Percentiles rank a stretch among this genome's conserved stretches.
These are phyloP conservation scores for Kryptopterus vitreolus DNA, from an alignment of 2,797 vertebrate species.

Conservation along the genomic window DNA sequence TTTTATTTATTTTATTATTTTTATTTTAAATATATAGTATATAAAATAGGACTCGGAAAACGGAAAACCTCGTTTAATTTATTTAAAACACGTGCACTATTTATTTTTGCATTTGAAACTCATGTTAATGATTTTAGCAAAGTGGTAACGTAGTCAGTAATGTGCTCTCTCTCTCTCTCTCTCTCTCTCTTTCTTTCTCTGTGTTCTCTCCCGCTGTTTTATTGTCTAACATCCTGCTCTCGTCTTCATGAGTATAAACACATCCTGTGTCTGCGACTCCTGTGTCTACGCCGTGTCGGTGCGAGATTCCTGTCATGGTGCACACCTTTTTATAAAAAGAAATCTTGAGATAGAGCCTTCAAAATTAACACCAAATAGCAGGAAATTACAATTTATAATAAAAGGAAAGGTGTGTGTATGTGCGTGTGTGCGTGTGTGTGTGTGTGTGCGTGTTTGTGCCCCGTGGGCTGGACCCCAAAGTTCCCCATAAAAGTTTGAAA, in stretches of 20 bases:
- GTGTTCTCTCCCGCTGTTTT: neutral
- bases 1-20: too few relatives aligned
- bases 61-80: too few relatives aligned
- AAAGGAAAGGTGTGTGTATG: neutral
- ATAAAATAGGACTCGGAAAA: too few relatives aligned
- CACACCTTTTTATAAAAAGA: neutral
- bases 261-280: neutral
- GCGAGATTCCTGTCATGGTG: neutral
- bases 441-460: neutral
- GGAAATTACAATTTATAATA: neutral
- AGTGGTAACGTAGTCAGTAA: too few relatives aligned
- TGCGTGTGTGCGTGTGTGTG: neutral
- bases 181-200: too few relatives aligned
- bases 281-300: neutral
- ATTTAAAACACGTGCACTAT: neutral
- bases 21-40: too few relatives aligned
- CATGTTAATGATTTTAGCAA: too few relatives aligned
- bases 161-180: too few relatives aligned
- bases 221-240: slow-evolving; percentile 9
- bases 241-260: neutral
- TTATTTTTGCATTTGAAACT: neutral
- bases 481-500: neutral
- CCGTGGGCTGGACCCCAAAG: neutral
- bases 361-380: neutral
- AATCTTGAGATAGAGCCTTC: neutral